Conservation (phyloP, 2,113 vertebrate species). For the Peromyscus californicus region DNA sequence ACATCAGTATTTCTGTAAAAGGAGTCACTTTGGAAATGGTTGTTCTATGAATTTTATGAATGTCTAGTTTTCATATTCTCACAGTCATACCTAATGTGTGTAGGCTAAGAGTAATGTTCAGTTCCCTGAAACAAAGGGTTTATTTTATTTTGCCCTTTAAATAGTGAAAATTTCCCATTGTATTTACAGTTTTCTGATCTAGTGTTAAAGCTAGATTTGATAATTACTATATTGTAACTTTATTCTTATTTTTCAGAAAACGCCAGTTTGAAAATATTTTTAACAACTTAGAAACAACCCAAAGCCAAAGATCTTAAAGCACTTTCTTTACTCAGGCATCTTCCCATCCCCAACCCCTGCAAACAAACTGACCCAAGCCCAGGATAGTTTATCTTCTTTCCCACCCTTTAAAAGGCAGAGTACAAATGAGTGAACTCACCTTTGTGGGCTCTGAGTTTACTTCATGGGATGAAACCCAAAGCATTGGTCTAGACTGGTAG, state of each 20-base stretch:
- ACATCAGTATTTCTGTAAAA: not conserved
- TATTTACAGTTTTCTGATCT: conserved; percentile 37
- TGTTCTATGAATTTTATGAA: not conserved
- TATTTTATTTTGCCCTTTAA: not conserved
- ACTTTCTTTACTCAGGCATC: not conserved
- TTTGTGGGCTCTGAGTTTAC: not conserved
- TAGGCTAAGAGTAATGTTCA: not conserved
- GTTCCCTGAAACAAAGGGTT: not conserved
- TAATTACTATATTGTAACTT: conserved; percentile 32
- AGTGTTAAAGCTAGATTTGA: not conserved
- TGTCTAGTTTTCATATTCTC: not conserved
- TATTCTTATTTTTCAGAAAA: conserved; percentile 51
- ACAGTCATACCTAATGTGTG: not conserved
- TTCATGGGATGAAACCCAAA: not conserved
- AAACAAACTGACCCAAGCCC: conserved; percentile 1
- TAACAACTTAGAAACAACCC: not conserved
- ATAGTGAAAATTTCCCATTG: conserved; percentile 8
- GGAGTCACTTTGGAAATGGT: not conserved
- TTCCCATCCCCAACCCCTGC: not conserved
- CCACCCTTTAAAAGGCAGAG: not conserved
- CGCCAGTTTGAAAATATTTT: conserved; percentile 60
- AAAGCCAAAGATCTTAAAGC: conserved; percentile 29
- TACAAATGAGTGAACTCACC: not conserved
- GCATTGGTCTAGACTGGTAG: not conserved
- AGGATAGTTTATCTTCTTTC: not conserved